phyloP scores from a whole-genome alignment of 2,113 vertebrate species.

The Pardalotus punctatus region DNA sequence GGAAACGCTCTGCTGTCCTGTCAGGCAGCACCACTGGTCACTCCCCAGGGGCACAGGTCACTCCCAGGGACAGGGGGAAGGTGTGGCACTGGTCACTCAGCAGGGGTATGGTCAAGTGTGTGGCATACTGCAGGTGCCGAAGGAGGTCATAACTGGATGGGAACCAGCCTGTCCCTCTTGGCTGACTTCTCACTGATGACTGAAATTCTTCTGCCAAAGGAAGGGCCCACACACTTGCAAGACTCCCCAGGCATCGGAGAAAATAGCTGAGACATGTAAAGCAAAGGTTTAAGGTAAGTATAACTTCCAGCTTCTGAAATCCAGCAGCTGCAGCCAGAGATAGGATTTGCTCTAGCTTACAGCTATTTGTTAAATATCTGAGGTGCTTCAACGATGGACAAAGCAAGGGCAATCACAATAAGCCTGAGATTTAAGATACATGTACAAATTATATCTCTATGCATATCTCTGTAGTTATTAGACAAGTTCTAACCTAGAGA shows the following conservation, averaged over 20 bases:
- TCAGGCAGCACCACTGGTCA: accelerated
- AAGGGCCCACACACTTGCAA: slow-evolving; percentile 64
- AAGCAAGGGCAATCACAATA: background rate
- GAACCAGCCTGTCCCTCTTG: slow-evolving; percentile 70
- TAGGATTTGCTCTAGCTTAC: background rate
- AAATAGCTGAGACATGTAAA: slow-evolving; percentile 76
- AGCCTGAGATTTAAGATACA: background rate
- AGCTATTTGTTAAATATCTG: background rate
- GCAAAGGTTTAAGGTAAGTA: slow-evolving; percentile 46
- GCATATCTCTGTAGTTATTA: background rate
- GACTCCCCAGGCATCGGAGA: slow-evolving; percentile 74
- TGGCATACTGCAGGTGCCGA: slow-evolving; percentile 74
- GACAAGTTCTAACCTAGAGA: background rate
- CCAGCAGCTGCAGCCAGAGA: background rate
- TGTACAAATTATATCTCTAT: background rate
- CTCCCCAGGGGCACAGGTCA: background rate
- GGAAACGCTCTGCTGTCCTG: background rate
- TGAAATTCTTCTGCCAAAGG: slow-evolving; percentile 67
- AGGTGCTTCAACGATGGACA: background rate
- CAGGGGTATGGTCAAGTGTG: slow-evolving; percentile 75
- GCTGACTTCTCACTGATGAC: slow-evolving; percentile 65
- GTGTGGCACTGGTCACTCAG: slow-evolving; percentile 21
- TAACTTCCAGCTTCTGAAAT: background rate
- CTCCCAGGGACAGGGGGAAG: background rate
- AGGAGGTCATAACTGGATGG: slow-evolving; percentile 76